Conservation (phyloP, 2,888 invertebrate species). For the Latheticus oryzae region DNA sequence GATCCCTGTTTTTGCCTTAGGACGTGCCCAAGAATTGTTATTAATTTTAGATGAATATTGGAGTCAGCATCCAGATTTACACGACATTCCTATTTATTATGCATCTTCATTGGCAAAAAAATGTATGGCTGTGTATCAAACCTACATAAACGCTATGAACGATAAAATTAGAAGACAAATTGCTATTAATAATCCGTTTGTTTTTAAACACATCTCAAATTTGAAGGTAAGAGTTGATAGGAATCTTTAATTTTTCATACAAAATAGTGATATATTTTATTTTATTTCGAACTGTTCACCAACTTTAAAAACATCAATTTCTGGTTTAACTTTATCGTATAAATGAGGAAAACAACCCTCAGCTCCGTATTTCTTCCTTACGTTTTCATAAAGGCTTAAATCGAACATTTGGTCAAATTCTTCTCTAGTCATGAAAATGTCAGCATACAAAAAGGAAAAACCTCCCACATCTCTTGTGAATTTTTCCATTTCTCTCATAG, state of each 20-base stretch:
- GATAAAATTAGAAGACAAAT: conserved; percentile 96
- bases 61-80: conserved; percentile 96
- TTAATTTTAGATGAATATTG: conserved; percentile 97
- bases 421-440: conserved; percentile 74
- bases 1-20: conserved; percentile 98
- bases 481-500: conserved; percentile 78
- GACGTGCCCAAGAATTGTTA: conserved; percentile 95
- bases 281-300: conserved; percentile 60
- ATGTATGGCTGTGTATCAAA: conserved; percentile 99
- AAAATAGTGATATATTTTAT: conserved; percentile 46
- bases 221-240: conserved; percentile 72
- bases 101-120: conserved; percentile 99
- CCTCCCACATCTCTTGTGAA: conserved; percentile 77
- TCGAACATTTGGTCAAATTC: conserved; percentile 80
- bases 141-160: conserved; percentile 99
- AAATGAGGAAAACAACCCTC: conserved; percentile 73
- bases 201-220: conserved; percentile 97
- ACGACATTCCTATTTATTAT: conserved; percentile 99
- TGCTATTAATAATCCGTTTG: conserved; percentile 98
- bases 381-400: conserved; percentile 72
- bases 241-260: background rate
- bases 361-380: conserved; percentile 71
- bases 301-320: conserved; percentile 73
- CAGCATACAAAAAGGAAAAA: conserved; percentile 77
- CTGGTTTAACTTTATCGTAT: conserved; percentile 76